Evolutionary conservation across 1,140 invertebrate genomes (phyloP).

Genomic region (Neocloeon triangulifer): DNA sequence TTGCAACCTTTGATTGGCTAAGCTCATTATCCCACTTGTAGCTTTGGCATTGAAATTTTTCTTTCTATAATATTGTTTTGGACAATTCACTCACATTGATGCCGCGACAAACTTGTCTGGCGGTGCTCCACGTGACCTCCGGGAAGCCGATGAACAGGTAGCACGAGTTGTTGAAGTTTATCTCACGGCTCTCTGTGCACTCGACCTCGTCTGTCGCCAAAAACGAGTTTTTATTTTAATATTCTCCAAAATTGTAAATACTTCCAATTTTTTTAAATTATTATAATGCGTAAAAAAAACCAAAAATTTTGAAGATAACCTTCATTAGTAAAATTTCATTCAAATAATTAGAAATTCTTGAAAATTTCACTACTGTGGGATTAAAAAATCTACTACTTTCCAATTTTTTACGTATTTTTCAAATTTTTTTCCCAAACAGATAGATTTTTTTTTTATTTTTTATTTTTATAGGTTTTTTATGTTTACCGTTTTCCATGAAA

Average conservation of each 20-base stretch:
- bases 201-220: slow-evolving; percentile 18
- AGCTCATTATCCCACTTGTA: no score
- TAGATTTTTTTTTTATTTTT: no score
- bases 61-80: no score
- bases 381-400: neutral
- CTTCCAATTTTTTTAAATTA: neutral
- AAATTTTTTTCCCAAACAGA: no score
- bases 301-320: no score
- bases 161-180: slow-evolving; percentile 37
- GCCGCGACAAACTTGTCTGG: slow-evolving; percentile 42
- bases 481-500: slow-evolving; percentile 40
- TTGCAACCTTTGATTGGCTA: no score
- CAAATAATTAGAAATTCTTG: neutral
- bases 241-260: no score
- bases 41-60: no score
- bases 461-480: no score
- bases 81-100: slow-evolving; percentile 21
- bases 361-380: neutral
- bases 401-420: no score
- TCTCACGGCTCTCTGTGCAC: slow-evolving; percentile 36
- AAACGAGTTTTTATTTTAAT: neutral
- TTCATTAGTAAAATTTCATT: no score
- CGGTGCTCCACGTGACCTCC: slow-evolving; percentile 44
- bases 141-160: slow-evolving; percentile 49
- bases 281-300: neutral